These are phyloP conservation scores for Tetragnatha versicolor DNA, from an alignment of 1,140 invertebrate genomes.

Conservation along the genomic window DNA sequence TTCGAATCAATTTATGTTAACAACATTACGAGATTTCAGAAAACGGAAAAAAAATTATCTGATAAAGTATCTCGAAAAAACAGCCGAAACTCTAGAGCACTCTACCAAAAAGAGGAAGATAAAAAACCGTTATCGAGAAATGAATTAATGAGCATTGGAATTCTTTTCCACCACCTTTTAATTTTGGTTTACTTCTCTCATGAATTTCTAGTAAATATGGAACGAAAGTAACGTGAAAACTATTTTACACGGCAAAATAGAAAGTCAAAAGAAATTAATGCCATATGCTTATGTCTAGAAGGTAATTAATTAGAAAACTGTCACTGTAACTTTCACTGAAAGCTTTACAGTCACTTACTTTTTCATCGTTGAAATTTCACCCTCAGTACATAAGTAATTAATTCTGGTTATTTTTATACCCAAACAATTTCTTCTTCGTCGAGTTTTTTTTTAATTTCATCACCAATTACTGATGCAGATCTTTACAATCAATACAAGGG, in stretches of 20 bases:
- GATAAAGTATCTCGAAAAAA: no score
- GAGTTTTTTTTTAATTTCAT: slow-evolving; percentile 4
- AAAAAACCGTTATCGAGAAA: no score
- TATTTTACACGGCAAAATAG: not conserved
- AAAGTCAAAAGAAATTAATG: not conserved
- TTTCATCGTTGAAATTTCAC: not conserved
- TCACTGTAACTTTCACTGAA: not conserved
- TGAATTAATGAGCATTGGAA: no score
- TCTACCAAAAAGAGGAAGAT: no score
- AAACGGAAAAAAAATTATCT: no score
- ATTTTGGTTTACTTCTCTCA: not conserved
- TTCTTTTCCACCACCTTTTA: no score
- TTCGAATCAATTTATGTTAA: no score
- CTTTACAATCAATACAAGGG: not conserved
- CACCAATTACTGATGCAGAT: not conserved
- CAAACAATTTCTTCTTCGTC: not conserved
- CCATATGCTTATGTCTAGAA: not conserved
- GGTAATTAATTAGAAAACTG: not conserved
- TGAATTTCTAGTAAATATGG: not conserved
- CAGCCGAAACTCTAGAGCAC: no score
- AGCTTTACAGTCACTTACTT: not conserved
- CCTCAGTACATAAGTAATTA: not conserved
- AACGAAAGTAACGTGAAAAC: not conserved
- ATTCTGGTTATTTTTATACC: not conserved
- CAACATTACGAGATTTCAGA: no score